phyloP scores from a whole-genome alignment of 2,888 invertebrate species.

The Agrilus mali region DNA sequence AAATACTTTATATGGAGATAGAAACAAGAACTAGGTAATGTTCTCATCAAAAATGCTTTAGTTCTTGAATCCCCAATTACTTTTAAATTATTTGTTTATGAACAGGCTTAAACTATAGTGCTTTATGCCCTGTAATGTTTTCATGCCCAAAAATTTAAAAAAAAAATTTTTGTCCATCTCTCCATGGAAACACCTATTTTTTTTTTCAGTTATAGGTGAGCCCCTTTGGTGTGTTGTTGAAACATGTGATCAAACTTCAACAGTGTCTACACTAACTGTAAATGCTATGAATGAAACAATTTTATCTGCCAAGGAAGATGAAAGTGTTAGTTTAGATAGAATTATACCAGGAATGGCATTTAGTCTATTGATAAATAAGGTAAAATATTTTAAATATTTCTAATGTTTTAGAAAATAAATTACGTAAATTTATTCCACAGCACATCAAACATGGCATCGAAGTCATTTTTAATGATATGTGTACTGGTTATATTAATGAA shows the following conservation, averaged over 20 bases:
- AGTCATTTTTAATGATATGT: conserved; percentile 38
- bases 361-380: conserved; percentile 42
- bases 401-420: conserved; percentile 2
- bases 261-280: conserved; percentile 39
- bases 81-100: no score
- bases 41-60: no score
- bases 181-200: conserved; percentile 7
- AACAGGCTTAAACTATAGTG: no score
- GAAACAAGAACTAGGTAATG: no score
- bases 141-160: no score
- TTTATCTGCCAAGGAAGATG: conserved; percentile 17
- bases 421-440: conserved; percentile 21
- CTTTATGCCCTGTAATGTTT: no score
- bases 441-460: conserved; percentile 41
- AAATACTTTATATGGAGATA: no score
- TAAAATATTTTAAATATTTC: conserved; percentile 18
- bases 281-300: conserved; percentile 31
- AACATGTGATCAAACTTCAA: conserved; percentile 32
- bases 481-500: conserved; percentile 40
- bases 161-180: not conserved
- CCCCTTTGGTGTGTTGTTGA: conserved; percentile 46
- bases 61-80: no score
- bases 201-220: conserved; percentile 41
- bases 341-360: conserved; percentile 40
- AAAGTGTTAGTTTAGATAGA: conserved; percentile 23